These are phyloP conservation scores for Leptinotarsa peninsularis DNA, from an alignment of 2,888 invertebrate species.

Conservation along the genomic window DNA sequence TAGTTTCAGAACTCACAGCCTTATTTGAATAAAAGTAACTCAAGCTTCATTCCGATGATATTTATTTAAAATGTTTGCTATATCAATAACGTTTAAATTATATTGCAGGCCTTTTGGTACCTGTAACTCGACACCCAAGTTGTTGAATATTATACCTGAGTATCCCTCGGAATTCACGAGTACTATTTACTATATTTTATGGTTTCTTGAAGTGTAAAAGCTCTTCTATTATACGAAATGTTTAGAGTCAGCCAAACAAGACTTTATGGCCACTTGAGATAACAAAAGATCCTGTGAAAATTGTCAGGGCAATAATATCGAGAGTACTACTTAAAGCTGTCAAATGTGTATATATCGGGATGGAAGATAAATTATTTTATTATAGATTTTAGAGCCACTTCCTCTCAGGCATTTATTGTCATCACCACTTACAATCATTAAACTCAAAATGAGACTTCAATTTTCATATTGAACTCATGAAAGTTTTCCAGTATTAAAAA, in stretches of 20 bases:
- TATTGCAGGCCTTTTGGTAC: constrained; percentile 2
- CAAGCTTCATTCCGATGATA: background rate
- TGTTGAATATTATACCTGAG: constrained; percentile 12
- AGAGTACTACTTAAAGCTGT: constrained; percentile 14
- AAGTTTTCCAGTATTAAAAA: no score
- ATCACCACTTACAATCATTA: background rate
- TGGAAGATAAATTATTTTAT: constrained; percentile 2
- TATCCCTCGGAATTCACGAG: constrained; percentile 10
- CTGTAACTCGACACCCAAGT: constrained; percentile 12
- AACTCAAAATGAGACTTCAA: background rate
- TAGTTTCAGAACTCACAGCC: no score
- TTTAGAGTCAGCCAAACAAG: constrained; percentile 22
- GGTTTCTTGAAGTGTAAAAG: constrained; percentile 26
- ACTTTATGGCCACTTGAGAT: constrained; percentile 28
- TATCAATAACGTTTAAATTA: background rate
- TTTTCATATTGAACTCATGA: no score
- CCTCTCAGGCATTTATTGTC: background rate
- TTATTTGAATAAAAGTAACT: background rate
- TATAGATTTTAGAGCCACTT: background rate
- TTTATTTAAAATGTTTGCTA: background rate
- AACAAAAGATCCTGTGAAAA: constrained; percentile 26
- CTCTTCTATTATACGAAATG: constrained; percentile 22
- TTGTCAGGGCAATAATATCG: constrained; percentile 6
- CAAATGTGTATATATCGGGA: constrained; percentile 1
- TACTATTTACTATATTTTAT: constrained; percentile 26